Evolutionary conservation across 2,113 vertebrate genomes (phyloP).

Genomic region (Rhinichthys klamathensis): DNA sequence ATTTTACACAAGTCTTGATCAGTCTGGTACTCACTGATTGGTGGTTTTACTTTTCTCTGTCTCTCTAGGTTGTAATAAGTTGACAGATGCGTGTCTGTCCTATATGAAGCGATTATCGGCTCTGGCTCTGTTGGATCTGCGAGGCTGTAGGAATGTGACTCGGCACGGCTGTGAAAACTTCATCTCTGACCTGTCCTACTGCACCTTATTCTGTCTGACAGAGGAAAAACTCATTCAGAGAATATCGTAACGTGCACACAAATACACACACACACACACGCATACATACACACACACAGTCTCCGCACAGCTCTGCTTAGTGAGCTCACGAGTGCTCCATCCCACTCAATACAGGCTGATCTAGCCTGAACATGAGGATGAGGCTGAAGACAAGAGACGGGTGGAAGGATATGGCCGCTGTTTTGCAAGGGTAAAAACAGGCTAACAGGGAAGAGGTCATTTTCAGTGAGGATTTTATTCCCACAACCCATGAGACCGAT

Average conservation of each 20-base stretch:
- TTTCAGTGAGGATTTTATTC: slow-evolving; percentile 25
- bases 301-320: slow-evolving; percentile 58
- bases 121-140: slow-evolving; percentile 88
- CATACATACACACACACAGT: slow-evolving; percentile 45
- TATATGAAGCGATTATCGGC: slow-evolving; percentile 90
- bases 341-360: slow-evolving; percentile 51
- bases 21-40: background rate
- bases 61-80: slow-evolving; percentile 86
- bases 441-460: slow-evolving; percentile 22
- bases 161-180: slow-evolving; percentile 91
- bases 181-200: slow-evolving; percentile 93
- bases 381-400: slow-evolving; percentile 2
- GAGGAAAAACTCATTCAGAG: slow-evolving; percentile 98
- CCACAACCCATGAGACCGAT: background rate
- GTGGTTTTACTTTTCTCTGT: background rate
- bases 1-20: too few relatives aligned
- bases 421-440: slow-evolving; percentile 33
- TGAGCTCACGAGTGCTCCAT: slow-evolving; percentile 44
- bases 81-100: slow-evolving; percentile 91
- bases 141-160: slow-evolving; percentile 90
- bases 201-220: slow-evolving; percentile 92
- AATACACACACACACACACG: background rate
- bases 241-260: slow-evolving; percentile 79
- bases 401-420: slow-evolving; percentile 21
- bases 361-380: slow-evolving; percentile 33